These are phyloP conservation scores for Myotis brandtii DNA, from an alignment of 2,113 vertebrate species.

Conservation along the genomic window DNA sequence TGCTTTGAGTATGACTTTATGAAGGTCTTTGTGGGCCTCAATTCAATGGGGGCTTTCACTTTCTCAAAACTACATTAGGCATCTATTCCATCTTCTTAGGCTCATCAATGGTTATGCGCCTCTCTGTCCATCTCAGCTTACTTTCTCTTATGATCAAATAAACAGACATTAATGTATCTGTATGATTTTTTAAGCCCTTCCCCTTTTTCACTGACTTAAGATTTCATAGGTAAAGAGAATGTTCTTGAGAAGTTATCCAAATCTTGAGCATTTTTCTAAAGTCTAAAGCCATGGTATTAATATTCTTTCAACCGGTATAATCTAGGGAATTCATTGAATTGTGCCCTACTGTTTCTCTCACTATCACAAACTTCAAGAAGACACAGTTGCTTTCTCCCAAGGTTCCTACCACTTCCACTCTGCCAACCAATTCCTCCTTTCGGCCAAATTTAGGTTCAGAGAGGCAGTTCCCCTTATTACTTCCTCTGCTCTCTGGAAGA, in stretches of 20 bases:
- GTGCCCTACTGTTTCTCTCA: background rate
- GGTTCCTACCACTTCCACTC: slow-evolving; percentile 67
- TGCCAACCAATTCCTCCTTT: slow-evolving; percentile 78
- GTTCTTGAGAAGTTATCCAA: background rate
- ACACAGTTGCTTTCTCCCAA: slow-evolving; percentile 62
- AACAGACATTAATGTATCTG: background rate
- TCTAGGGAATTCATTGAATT: background rate
- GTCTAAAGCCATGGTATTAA: background rate
- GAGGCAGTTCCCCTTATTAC: slow-evolving; percentile 71
- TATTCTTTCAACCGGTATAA: background rate
- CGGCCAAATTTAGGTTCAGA: slow-evolving; percentile 71
- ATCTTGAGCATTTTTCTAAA: background rate
- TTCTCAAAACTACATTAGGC: slow-evolving; percentile 37
- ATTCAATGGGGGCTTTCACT: slow-evolving; percentile 46
- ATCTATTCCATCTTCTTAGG: background rate
- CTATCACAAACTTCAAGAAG: background rate
- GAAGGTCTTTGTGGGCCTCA: background rate
- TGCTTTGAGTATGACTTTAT: slow-evolving; percentile 60
- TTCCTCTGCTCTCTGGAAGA: slow-evolving; percentile 73
- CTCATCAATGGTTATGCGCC: background rate
- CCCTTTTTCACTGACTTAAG: background rate
- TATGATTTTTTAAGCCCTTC: background rate
- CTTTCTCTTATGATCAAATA: background rate
- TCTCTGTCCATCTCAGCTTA: background rate
- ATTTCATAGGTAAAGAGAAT: background rate